A percentile compares a stretch with the other conserved stretches of the same genome.
phyloP scores from a whole-genome alignment of 2,888 invertebrate species.

The Papilio protenor region DNA sequence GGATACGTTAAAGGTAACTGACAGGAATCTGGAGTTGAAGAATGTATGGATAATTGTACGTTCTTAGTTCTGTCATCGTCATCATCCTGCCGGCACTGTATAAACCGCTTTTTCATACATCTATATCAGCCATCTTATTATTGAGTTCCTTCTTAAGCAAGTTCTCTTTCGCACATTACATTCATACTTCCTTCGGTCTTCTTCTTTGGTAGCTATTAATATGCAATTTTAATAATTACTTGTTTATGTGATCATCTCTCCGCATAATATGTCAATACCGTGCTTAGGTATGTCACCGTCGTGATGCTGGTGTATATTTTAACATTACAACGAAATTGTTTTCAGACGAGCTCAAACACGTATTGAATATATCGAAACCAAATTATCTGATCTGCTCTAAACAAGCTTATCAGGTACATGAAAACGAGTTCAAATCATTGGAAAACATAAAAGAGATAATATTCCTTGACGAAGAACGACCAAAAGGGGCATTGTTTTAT shows the following conservation, averaged over 20 bases:
- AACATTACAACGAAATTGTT: neutral
- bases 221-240: no score
- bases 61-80: neutral
- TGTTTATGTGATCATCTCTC: no score
- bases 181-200: no score
- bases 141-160: no score
- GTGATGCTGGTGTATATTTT: neutral
- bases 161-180: no score
- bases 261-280: no score
- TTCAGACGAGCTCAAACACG: slow-evolving; percentile 50
- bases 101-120: no score
- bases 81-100: neutral
- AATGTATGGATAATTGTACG: neutral
- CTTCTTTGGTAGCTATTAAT: no score
- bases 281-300: no score
- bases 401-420: slow-evolving; percentile 40
- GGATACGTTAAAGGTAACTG: slow-evolving; percentile 40
- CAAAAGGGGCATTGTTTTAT: slow-evolving; percentile 39
- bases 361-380: slow-evolving; percentile 48
- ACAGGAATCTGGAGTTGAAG: neutral
- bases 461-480: slow-evolving; percentile 46
- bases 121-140: no score
- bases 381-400: slow-evolving; percentile 47
- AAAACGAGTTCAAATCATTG: slow-evolving; percentile 40
- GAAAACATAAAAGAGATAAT: slow-evolving; percentile 48